phyloP scores from a whole-genome alignment of 1,140 invertebrate species.

The Sweltsa coloradensis region DNA sequence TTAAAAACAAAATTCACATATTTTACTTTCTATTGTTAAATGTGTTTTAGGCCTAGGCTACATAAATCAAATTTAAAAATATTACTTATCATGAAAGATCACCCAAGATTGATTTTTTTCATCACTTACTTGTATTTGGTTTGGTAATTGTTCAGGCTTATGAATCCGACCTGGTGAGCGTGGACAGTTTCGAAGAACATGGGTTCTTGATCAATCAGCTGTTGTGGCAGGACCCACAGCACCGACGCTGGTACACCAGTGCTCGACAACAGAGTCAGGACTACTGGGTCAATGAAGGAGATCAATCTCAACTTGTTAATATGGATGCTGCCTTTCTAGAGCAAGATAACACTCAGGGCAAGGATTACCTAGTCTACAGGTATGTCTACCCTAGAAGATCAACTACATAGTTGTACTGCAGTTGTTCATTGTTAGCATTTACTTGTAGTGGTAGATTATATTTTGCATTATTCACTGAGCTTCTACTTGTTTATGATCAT shows the following conservation, averaged over 20 bases:
- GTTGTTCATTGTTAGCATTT: too few species aligned
- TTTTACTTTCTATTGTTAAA: not conserved
- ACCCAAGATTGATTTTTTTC: not conserved
- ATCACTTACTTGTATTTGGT: constrained; percentile 6
- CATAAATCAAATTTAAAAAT: not conserved
- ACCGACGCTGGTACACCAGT: constrained; percentile 76
- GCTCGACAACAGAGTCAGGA: constrained; percentile 56
- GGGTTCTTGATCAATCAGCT: constrained; percentile 69
- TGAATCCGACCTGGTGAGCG: constrained; percentile 64
- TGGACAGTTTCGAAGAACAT: constrained; percentile 77
- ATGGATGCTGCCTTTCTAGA: constrained; percentile 74
- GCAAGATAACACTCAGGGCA: constrained; percentile 32
- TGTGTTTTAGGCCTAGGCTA: not conserved
- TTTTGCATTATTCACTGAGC: too few species aligned
- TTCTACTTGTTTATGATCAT: too few species aligned
- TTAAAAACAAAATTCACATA: not conserved
- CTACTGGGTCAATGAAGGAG: constrained; percentile 74
- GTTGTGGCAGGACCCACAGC: constrained; percentile 67
- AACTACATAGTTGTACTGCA: too few species aligned
- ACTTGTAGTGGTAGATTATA: too few species aligned
- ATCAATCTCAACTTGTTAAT: constrained; percentile 57
- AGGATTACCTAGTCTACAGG: constrained; percentile 46
- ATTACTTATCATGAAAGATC: not conserved
- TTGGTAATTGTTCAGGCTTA: constrained; percentile 41
- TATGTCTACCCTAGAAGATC: too few species aligned